Base-by-base conservation (phyloP, 2,888 invertebrate species). In the Drosophila testacea region DNA sequence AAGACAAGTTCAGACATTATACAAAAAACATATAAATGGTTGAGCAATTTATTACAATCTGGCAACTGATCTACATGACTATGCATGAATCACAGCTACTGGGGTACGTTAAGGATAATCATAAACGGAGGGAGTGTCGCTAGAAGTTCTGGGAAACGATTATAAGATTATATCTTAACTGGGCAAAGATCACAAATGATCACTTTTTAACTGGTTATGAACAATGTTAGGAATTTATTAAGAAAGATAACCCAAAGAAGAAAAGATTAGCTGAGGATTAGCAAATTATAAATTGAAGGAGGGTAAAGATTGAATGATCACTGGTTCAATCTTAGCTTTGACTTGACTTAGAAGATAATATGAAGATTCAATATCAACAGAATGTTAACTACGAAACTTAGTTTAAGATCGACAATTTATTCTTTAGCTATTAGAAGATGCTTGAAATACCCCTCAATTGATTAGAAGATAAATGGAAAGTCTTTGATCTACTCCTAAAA, bases 1-100 rank as follows among this genome's bases (percentile, higher is more conserved):
- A 10, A 16, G 34, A 62, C 46, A 52, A 56, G 57, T 57, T 78
- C 39, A 4, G 27, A 57, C 38, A 60, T 6, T 50, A 47, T 46
- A 32, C 22, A 51, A 42, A 4, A 51, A 42, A 22, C 22, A 22
- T 22, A 22, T 22, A 69, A 36, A 48, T 46, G 36, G 54, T 57
- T 63, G 27, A n/a, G 41, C 32, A 68, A 73, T 61, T 63, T 61
- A 54, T 77, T 34, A 36, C 22, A 51, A 48, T 68, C 16, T 9
- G 16, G 4, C 42, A 56, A 32, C 32, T 44, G 42, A 63, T 63
- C 36, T 47, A 62, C 22, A 64, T 77, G 56, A 72, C 60, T 41
- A 69, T 47, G 63, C 42, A 52, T 42, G 59, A 77, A 55, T 56
- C 47, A 64, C 44, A 60, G 60, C 78, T 73, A 47, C 60, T 38